Percentiles rank a stretch among this genome's conserved stretches.
Conservation (phyloP, 2,113 vertebrate genomes). For the Cyprinodon variegatus region DNA sequence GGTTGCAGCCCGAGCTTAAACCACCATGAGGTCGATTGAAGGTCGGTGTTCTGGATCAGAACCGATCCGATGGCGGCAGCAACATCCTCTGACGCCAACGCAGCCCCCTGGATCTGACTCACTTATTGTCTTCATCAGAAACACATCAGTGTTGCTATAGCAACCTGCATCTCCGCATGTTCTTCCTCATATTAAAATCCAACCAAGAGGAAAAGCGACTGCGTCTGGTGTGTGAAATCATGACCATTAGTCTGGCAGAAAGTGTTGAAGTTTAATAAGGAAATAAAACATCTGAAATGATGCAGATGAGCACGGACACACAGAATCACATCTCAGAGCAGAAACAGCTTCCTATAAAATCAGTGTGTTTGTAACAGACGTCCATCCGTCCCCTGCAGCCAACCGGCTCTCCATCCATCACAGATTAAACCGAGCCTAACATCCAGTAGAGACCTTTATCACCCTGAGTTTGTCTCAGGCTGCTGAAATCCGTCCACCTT, state of each 20-base stretch:
- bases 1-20: no score
- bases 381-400: no score
- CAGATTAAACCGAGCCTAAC: not conserved
- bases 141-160: slow-evolving; percentile 9
- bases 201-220: not conserved
- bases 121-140: not conserved
- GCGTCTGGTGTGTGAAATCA: not conserved
- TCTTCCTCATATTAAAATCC: not conserved
- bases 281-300: not conserved
- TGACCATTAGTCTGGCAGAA: not conserved
- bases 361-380: not conserved
- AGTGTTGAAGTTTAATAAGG: not conserved
- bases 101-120: no score
- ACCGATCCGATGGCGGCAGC: no score
- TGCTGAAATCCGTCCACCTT: not conserved
- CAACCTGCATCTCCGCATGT: slow-evolving; percentile 2
- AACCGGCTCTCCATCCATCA: slow-evolving; percentile 19
- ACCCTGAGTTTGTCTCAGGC: slow-evolving; percentile 24
- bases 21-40: no score
- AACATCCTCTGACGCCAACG: no score
- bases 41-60: no score
- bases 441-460: no score
- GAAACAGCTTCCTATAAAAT: slow-evolving; percentile 23
- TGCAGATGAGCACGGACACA: slow-evolving; percentile 23
- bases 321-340: slow-evolving; percentile 2